These are phyloP conservation scores for Propithecus deckenii DNA, from an alignment of 2,797 vertebrate genomes.

Conservation along the genomic window DNA sequence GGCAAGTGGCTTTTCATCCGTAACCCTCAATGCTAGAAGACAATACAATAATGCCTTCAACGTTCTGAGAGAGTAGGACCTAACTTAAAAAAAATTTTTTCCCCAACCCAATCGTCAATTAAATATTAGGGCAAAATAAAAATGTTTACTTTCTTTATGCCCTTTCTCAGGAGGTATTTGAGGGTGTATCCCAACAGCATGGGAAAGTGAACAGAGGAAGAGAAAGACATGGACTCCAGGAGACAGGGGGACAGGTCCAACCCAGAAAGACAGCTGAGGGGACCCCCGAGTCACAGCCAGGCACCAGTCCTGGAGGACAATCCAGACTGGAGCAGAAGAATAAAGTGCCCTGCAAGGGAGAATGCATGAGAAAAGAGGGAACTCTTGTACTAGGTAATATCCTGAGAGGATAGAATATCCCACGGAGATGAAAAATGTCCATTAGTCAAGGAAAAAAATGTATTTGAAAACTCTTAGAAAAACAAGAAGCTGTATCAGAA, in stretches of 20 bases:
- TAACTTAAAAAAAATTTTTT: not conserved
- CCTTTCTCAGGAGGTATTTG: not conserved
- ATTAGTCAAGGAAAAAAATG: not conserved
- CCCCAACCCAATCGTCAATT: not conserved
- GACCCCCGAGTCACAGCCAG: not conserved
- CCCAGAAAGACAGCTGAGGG: not conserved
- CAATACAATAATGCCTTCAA: not conserved
- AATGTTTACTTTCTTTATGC: not conserved
- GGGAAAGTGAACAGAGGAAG: not conserved
- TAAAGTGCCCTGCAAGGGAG: not conserved
- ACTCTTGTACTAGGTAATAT: not conserved
- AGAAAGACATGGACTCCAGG: not conserved
- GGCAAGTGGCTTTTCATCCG: not conserved
- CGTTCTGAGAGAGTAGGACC: not conserved
- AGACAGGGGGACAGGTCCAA: not conserved
- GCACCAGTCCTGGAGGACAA: not conserved
- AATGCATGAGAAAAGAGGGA: not conserved
- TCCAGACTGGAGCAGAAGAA: not conserved
- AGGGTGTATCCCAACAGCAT: not conserved
- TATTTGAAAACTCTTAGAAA: not conserved
- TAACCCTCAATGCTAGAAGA: not conserved
- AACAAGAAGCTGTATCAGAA: not conserved
- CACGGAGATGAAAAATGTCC: not conserved
- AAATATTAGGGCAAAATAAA: constrained; percentile 12
- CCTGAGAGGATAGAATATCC: not conserved